A percentile compares a stretch with the other conserved stretches of the same genome.
Conservation (phyloP, 2,113 vertebrate genomes). For the human (Homo sapiens) region GRCh38 chr14:51640501-51641000, state of each 20-base stretch:
- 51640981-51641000: too few relatives aligned
- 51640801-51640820: constrained; percentile 31
- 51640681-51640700: not conserved
- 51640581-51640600: not conserved
- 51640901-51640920: not conserved
- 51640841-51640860: not conserved
- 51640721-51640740: not conserved
- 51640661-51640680: not conserved
- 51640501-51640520: constrained; percentile 2
- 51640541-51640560: constrained; percentile 2
- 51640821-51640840: not conserved
- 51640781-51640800: not conserved
- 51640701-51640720: not conserved
- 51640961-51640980: not conserved
- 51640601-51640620: constrained; percentile 20
- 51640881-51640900: constrained; percentile 13
- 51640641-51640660: constrained; percentile 32
- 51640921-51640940: constrained; percentile 9
- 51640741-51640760: constrained; percentile 13
- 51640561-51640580: not conserved
- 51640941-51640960: constrained; percentile 22
- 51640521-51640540: constrained; percentile 26
- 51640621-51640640: not conserved
- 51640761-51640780: constrained; percentile 32
- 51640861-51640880: constrained; percentile 15